Evolutionary conservation across 2,797 vertebrate species (phyloP), one percentile per base, ranked within the genome.

Genomic region (Smutsia gigantea): DNA sequence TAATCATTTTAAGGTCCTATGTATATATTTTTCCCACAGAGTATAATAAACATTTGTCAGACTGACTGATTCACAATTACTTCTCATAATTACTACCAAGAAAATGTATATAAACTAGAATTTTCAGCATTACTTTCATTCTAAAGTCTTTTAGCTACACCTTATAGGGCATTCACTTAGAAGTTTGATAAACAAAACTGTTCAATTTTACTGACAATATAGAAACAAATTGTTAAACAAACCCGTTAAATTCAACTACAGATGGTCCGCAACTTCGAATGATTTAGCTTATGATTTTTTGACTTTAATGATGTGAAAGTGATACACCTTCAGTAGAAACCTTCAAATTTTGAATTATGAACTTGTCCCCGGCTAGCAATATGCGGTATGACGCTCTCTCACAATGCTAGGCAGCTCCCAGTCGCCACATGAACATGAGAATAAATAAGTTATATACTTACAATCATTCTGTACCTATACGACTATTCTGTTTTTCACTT

Each of bases 181-280:
- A 83, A 87, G n/a, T 89, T 92, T 89, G 37, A 78, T 49, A 37
- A 87, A 49, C 34, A 51, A 93, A 75, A 69, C 7, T 39, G 9
- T 63, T 94, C 90, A 82, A 64, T 83, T 89, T 89, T 79, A 55
- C 21, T 83, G 23, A 69, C 13, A 64, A 34, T 63, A 78, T 15
- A 49, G 23, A 95, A 59, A 10, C 9, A 94, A 93, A 93, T 49
- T 87, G 7, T n/a, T 87, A 93, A 92, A 69, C 14, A 92, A 92
- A 87, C 77, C 11, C 55, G 31, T 19, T 78, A 25, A 92, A 92
- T 75, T 93, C 29, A 87, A 95, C 49, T 81, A 74, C 31, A 75
- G 31, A 23, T 75, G 31, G 74, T 53, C 14, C 49, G 19, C 18
- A 75, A 34, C 49, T 75, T 53, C 21, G 1, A n/a, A 75, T n/a